A percentile compares a stretch with the other conserved stretches of the same genome.
Evolutionary conservation across 2,113 vertebrate genomes (phyloP).

Genomic region (Centropristis striata): DNA sequence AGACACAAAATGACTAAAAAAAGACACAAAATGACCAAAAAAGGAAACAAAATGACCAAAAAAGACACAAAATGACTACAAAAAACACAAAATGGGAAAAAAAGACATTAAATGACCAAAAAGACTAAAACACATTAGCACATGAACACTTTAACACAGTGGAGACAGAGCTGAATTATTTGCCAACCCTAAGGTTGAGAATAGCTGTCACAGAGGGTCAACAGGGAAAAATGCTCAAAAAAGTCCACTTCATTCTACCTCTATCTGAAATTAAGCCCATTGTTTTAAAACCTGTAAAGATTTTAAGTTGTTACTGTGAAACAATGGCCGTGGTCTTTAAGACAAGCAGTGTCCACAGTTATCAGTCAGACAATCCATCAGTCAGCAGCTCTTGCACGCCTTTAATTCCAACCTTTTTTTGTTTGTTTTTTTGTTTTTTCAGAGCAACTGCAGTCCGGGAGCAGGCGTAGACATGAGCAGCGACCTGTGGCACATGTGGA

Average conservation of each 20-base stretch:
- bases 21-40: no score
- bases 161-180: no score
- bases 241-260: background rate
- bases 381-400: conserved; percentile 1
- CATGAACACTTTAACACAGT: no score
- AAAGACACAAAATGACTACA: no score
- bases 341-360: background rate
- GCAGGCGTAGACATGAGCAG: background rate
- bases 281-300: background rate
- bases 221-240: background rate
- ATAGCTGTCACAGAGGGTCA: no score
- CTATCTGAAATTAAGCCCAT: background rate
- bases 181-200: no score
- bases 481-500: conserved; percentile 30
- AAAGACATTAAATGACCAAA: no score
- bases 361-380: conserved; percentile 32
- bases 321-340: no score
- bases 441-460: background rate
- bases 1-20: no score
- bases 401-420: conserved; percentile 1
- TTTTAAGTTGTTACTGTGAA: background rate
- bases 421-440: background rate
- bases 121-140: no score
- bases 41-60: no score
- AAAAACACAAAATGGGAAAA: no score